phyloP scores from a whole-genome alignment of 2,113 vertebrate species.

The Hemichromis elongatus region DNA sequence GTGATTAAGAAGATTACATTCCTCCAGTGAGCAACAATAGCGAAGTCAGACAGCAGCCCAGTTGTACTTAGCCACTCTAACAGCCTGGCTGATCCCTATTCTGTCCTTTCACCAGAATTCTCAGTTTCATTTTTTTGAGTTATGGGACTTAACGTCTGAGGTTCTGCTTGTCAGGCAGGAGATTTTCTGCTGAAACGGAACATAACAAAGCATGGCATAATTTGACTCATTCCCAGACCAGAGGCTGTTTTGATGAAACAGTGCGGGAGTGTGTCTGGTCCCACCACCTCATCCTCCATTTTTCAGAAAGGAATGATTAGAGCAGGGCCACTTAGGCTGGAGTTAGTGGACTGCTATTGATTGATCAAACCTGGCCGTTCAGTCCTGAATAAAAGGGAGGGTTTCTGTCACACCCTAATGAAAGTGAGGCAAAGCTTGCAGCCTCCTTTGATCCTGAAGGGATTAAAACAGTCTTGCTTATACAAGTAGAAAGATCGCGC shows the following conservation, averaged over 20 bases:
- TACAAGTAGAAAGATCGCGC: constrained; percentile 56
- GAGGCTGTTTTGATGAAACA: constrained; percentile 48
- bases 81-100: constrained; percentile 45
- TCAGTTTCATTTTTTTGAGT: constrained; percentile 49
- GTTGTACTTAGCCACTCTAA: constrained; percentile 49
- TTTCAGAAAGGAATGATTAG: constrained; percentile 63
- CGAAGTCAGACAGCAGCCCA: constrained; percentile 52
- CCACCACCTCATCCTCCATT: constrained; percentile 15
- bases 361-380: constrained; percentile 64
- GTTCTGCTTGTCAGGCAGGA: constrained; percentile 32
- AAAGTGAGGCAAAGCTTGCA: constrained; percentile 61
- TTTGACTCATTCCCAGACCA: constrained; percentile 47
- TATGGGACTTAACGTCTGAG: constrained; percentile 36
- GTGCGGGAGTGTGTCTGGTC: constrained; percentile 19
- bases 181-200: constrained; percentile 37
- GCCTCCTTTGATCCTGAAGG: constrained; percentile 71
- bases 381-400: constrained; percentile 44
- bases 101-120: constrained; percentile 44
- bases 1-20: constrained; percentile 69
- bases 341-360: constrained; percentile 52
- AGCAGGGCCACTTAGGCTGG: constrained; percentile 47
- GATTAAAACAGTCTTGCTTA: constrained; percentile 69
- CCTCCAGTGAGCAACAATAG: constrained; percentile 57
- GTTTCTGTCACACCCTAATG: constrained; percentile 63
- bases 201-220: constrained; percentile 46